Evolutionary conservation across 2,888 invertebrate species (phyloP), one percentile per base, ranked within the genome.

Genomic region (Pocota personata): DNA sequence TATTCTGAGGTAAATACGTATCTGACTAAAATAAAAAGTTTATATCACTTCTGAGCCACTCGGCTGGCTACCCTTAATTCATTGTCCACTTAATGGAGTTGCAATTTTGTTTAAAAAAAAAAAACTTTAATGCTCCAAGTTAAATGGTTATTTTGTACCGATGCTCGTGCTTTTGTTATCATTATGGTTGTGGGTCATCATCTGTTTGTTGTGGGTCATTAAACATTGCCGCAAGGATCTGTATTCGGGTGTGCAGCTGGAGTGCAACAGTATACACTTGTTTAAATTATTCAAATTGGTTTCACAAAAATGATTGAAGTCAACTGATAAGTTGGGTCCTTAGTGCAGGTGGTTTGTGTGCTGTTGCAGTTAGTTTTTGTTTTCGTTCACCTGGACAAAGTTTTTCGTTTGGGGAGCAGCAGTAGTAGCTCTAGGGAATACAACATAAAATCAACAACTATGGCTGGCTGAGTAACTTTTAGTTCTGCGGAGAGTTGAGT

Each of bases 251-350:
- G 19, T 52, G 55, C 48, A 55, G 62, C 48, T 73, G 46, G 12
- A 50, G 10, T 35, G 24, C 14, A 19, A 21, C n/a, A n/a, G n/a
- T n/a, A 43, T 27, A 67, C 46, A 46, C 12, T 35, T 16, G 40
- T 30, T 75, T 79, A 58, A 84, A 75, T 84, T 79, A 84, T 84
- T 84, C 79, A 84, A 75, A 79, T 71, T 84, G 66, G 52, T 71
- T 79, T 52, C 79, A 71, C 75, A 35, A 79, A 84, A 84, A 71
- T 84, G 57, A 84, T 84, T 84, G 84, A 84, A 84, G 84, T 76
- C 69, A 79, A 75, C 75, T 66, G 79, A 84, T 84, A 84, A 84
- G 64, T 75, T 75, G 16, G 50, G 14, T 75, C 57, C 55, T 57
- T 37, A n/a, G n/a, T n/a, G n/a, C n/a, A n/a, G n/a, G n/a, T n/a